These are phyloP conservation scores for Sarcophaga variegata DNA, from an alignment of 2,888 invertebrate genomes.

Conservation along the genomic window DNA sequence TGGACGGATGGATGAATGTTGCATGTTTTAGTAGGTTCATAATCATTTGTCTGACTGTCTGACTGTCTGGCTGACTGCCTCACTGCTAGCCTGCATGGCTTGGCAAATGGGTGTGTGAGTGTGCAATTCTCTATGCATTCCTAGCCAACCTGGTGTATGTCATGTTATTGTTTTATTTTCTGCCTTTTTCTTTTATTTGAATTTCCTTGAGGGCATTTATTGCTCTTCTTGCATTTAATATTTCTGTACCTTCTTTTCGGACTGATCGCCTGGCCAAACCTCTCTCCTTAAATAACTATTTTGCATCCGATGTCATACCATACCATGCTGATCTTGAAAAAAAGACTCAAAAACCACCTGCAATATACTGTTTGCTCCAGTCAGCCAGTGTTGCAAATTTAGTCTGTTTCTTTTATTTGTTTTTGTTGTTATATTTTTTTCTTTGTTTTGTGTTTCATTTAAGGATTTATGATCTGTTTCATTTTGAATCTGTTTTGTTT, in stretches of 20 bases:
- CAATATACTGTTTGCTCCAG: slow-evolving; percentile 43
- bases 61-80: too few relatives aligned
- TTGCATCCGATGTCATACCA: slow-evolving; percentile 24
- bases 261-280: background rate
- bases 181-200: slow-evolving; percentile 2
- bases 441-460: slow-evolving; percentile 1
- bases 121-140: slow-evolving; percentile 55
- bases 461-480: slow-evolving; percentile 47
- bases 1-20: slow-evolving; percentile 47
- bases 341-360: slow-evolving; percentile 24
- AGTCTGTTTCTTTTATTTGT: background rate
- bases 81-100: background rate
- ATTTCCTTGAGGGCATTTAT: slow-evolving; percentile 59
- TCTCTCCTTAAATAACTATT: background rate
- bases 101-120: background rate
- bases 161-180: slow-evolving; percentile 52
- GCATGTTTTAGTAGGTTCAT: slow-evolving; percentile 35
- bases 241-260: background rate
- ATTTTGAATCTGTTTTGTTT: background rate
- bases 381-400: background rate
- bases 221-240: slow-evolving; percentile 48
- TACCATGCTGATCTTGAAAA: background rate
- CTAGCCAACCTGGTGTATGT: slow-evolving; percentile 31
- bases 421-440: background rate
- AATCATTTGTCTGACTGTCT: slow-evolving; percentile 31